These are phyloP conservation scores for Zoanthus solanderi DNA, from an alignment of 92 coral and sea anemone species.

Conservation along the genomic window DNA sequence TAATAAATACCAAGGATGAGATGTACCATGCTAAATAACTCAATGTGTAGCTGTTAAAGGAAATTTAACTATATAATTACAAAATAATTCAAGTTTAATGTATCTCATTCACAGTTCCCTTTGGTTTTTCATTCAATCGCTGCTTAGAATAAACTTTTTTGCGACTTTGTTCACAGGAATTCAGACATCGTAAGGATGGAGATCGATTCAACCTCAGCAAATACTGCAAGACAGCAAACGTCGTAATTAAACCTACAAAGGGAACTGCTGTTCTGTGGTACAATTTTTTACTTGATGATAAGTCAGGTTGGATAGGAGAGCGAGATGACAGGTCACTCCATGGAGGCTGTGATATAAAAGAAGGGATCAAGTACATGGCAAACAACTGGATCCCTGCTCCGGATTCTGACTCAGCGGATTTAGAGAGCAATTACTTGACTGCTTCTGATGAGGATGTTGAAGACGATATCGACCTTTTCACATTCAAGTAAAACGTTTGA, in stretches of 20 bases:
- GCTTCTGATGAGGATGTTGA: neutral
- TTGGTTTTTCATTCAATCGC: no score
- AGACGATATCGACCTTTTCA: neutral
- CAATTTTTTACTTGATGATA: constrained; percentile 52
- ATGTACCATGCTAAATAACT: no score
- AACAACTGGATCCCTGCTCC: constrained; percentile 70
- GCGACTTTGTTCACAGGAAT: constrained; percentile 39
- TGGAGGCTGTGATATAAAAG: constrained; percentile 64
- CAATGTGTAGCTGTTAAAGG: no score
- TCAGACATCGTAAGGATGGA: constrained; percentile 48
- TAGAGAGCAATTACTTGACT: constrained; percentile 9
- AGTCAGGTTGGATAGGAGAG: constrained; percentile 65
- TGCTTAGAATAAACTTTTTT: no score
- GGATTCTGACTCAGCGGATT: neutral
- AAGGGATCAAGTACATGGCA: constrained; percentile 62
- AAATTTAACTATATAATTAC: no score
- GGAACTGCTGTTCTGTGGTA: constrained; percentile 68
- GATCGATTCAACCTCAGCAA: constrained; percentile 65
- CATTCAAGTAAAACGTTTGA: neutral
- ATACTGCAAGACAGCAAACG: constrained; percentile 61
- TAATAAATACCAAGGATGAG: no score
- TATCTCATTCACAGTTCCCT: no score
- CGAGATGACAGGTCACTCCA: constrained; percentile 57
- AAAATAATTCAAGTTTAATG: no score
- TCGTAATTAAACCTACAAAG: constrained; percentile 58